Conservation (phyloP, 1,140 invertebrate species). For the Sitobion miscanthi region DNA sequence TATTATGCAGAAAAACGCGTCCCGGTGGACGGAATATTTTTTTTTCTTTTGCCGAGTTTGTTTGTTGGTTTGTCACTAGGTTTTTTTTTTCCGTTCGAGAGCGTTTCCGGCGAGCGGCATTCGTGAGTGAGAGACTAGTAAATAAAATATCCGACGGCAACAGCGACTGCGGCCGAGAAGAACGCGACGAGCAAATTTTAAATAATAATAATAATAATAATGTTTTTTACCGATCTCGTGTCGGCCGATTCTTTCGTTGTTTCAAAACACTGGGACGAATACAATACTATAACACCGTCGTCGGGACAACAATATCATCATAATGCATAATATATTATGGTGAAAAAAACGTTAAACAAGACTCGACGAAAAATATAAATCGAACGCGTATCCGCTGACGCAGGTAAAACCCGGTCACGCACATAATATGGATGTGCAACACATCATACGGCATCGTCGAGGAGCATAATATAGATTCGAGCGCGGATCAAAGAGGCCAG, state of each 20-base stretch:
- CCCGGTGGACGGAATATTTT: not conserved
- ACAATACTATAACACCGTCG: not conserved
- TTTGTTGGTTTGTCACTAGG: not conserved
- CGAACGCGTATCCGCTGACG: not conserved
- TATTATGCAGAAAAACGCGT: constrained; percentile 10
- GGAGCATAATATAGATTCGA: not conserved
- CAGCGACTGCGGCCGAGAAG: not conserved
- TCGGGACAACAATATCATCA: not conserved
- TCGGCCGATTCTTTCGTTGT: not conserved
- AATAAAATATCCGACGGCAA: not conserved
- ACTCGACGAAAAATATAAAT: not conserved
- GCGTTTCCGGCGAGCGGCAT: not conserved
- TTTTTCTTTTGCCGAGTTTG: not conserved
- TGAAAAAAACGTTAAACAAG: not conserved
- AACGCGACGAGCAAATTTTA: not conserved
- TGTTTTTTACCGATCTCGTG: not conserved
- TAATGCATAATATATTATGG: not conserved
- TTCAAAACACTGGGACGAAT: not conserved
- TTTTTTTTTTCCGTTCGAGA: not conserved
- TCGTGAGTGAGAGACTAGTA: not conserved
- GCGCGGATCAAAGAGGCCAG: not conserved
- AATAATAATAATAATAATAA: not conserved
- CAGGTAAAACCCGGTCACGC: not conserved
- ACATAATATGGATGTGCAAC: not conserved
- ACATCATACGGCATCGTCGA: not conserved